These are phyloP conservation scores for Campopleginae sp. DNA, from an alignment of 2,888 invertebrate species.

Conservation along the genomic window DNA sequence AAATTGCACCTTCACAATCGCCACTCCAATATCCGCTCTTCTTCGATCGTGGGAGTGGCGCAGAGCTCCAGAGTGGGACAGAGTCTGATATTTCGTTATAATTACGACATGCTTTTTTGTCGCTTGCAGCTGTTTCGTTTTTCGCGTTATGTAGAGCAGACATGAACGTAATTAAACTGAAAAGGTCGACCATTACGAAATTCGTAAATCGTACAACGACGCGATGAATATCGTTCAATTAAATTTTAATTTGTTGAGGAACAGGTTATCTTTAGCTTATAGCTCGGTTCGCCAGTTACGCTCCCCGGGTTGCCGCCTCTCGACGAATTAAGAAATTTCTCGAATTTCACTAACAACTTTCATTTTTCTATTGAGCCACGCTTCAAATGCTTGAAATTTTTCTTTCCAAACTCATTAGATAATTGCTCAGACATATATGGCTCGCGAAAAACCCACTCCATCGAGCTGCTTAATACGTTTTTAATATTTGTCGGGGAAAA, in stretches of 20 bases:
- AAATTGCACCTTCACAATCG: slow-evolving; percentile 29
- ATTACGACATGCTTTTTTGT: slow-evolving; percentile 35
- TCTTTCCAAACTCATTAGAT: not conserved
- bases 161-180: not conserved
- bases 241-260: slow-evolving; percentile 36
- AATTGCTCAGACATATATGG: not conserved
- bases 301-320: not conserved
- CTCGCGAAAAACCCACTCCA: not conserved
- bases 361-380: not conserved
- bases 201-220: slow-evolving; percentile 31
- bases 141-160: not conserved
- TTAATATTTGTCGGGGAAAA: slow-evolving; percentile 34
- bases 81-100: slow-evolving; percentile 42
- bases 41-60: slow-evolving; percentile 45
- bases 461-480: slow-evolving; percentile 7
- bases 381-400: not conserved
- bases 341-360: not conserved
- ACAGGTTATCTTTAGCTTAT: slow-evolving; percentile 32
- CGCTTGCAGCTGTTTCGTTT: slow-evolving; percentile 15
- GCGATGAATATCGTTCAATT: slow-evolving; percentile 35
- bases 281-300: slow-evolving; percentile 53
- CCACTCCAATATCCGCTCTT: slow-evolving; percentile 48
- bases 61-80: not conserved
- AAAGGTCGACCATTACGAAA: slow-evolving; percentile 44
- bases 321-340: slow-evolving; percentile 41